A percentile compares a stretch with the other conserved stretches of the same genome.
phyloP scores from a whole-genome alignment of 2,888 invertebrate species.

The Mythimna lalbum region DNA sequence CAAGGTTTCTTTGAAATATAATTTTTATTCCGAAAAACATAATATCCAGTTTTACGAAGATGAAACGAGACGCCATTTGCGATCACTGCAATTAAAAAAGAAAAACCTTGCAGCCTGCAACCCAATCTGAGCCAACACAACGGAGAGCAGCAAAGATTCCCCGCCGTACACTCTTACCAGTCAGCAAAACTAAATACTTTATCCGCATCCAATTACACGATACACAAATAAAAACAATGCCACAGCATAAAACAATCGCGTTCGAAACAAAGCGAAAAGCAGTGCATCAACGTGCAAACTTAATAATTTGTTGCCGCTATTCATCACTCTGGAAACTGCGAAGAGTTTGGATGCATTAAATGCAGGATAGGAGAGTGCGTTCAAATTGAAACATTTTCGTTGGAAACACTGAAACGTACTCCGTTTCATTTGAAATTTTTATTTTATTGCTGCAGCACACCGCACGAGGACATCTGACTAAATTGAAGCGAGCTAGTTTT shows the following conservation, averaged over 20 bases:
- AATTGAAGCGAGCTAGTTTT: constrained; percentile 58
- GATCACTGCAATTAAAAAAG: not conserved
- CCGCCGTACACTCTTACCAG: constrained; percentile 27
- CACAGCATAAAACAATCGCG: constrained; percentile 53
- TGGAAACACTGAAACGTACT: constrained; percentile 60
- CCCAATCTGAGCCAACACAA: constrained; percentile 9
- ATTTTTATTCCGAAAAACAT: not conserved
- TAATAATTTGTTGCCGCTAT: constrained; percentile 58
- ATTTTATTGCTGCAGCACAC: constrained; percentile 57
- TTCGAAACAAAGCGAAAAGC: constrained; percentile 52
- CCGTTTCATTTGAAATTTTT: constrained; percentile 63
- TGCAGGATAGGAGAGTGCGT: constrained; percentile 57
- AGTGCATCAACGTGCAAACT: constrained; percentile 61
- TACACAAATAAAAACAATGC: constrained; percentile 57
- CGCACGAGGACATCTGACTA: constrained; percentile 52
- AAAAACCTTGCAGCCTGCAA: not conserved
- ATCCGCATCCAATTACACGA: constrained; percentile 56
- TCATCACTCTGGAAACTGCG: constrained; percentile 57
- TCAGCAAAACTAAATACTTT: constrained; percentile 57
- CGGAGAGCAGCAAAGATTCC: constrained; percentile 29
- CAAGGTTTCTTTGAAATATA: not conserved
- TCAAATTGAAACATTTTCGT: constrained; percentile 66
- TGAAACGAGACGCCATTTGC: not conserved
- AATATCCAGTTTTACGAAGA: too few species aligned
- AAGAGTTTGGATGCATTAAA: constrained; percentile 62